These are phyloP conservation scores for Tinamus guttatus DNA, from an alignment of 2,113 vertebrate genomes.

Conservation along the genomic window DNA sequence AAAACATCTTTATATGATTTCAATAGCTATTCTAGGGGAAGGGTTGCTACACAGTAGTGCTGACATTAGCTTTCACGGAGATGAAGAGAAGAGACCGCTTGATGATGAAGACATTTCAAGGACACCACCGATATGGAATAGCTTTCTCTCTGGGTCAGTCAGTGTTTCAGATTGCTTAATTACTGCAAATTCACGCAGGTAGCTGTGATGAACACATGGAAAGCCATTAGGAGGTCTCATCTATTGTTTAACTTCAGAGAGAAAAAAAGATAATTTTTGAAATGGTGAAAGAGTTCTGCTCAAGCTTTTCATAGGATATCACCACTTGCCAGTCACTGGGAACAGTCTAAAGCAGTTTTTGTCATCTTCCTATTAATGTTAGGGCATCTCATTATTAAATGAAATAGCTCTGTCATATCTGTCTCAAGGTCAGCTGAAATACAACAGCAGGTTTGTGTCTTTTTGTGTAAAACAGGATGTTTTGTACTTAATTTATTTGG, in stretches of 20 bases:
- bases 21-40: conserved; percentile 38
- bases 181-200: conserved; percentile 63
- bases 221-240: conserved; percentile 63
- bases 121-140: conserved; percentile 59
- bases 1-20: conserved; percentile 35
- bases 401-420: not conserved
- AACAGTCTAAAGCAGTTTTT: conserved; percentile 39
- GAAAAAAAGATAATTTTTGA: conserved; percentile 19
- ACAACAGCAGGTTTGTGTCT: not conserved
- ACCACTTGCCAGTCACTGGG: not conserved
- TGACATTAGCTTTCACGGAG: conserved; percentile 77
- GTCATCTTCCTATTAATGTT: conserved; percentile 19
- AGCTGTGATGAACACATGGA: conserved; percentile 60
- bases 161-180: conserved; percentile 74
- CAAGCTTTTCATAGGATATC: conserved; percentile 18
- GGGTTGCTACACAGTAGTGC: conserved; percentile 51
- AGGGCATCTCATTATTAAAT: not conserved
- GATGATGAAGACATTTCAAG: conserved; percentile 84
- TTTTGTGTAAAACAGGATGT: not conserved
- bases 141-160: conserved; percentile 60
- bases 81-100: conserved; percentile 66
- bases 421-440: conserved; percentile 36
- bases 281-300: not conserved
- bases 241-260: conserved; percentile 54
- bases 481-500: not conserved